Conservation (phyloP, 2,113 vertebrate species). For the Laticauda colubrina region DNA sequence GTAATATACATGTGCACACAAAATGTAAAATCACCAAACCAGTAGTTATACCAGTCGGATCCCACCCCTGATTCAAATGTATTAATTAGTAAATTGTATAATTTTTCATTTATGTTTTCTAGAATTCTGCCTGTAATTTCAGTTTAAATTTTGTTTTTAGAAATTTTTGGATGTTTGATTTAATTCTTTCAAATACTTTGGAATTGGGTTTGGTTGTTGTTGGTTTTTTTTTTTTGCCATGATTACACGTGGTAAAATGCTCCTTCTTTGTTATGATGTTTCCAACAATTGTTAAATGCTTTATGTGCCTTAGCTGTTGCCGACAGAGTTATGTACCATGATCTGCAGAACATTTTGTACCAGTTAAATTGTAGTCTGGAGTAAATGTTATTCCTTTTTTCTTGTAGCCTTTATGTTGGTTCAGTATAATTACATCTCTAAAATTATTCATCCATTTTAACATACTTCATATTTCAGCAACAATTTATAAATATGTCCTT, state of each 20-base stretch:
- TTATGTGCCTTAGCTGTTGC: not conserved
- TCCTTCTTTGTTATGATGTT: not conserved
- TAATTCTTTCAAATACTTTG: not conserved
- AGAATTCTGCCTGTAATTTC: not conserved
- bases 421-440: not conserved
- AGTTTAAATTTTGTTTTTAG: not conserved
- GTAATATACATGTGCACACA: too few relatives aligned
- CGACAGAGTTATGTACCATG: not conserved
- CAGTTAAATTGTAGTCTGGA: not conserved
- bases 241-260: not conserved
- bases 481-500: not conserved
- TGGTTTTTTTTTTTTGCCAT: fast-evolving
- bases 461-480: not conserved
- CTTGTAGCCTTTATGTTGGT: not conserved
- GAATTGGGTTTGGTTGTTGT: not conserved
- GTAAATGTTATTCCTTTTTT: not conserved
- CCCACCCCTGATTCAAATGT: too few relatives aligned
- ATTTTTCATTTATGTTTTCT: not conserved
- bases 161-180: not conserved
- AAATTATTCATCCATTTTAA: not conserved
- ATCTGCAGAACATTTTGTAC: not conserved
- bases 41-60: too few relatives aligned
- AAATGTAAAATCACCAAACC: too few relatives aligned
- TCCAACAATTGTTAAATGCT: not conserved
- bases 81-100: not conserved